Evolutionary conservation across 2,797 vertebrate species (phyloP), one percentile per base, ranked within the genome.

Genomic region (Avahi laniger): DNA sequence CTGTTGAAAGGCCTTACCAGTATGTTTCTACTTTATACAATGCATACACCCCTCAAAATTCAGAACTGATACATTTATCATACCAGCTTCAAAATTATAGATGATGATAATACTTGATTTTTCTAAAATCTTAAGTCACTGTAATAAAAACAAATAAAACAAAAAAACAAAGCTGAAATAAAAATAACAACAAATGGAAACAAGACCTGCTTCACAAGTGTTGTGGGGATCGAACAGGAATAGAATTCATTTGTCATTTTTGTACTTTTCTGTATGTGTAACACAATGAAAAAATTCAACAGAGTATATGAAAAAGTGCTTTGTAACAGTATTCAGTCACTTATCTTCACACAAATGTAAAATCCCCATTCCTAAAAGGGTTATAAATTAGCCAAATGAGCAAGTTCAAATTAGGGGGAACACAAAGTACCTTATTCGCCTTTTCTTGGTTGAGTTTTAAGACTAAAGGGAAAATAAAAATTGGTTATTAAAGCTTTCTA

Each of bases 361-460:
- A 92, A 80, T 54, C 50, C 26, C 30, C 78, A 57, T 10, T 94
- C 88, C 78, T 65, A 63, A 84, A 95, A 89, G 73, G 52, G 11
- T 85, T 86, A 78, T 76, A 69, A n/a, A 79, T 63, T 65, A 86
- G 93, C 26, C 86, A 94, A 89, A 63, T 18, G 24, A 92, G 35
- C 24, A 89, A 61, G 13, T 82, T 85, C 46, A 94, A 85, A 87
- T 28, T 43, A 80, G n/a, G 30, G n/a, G 35, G 30, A 81, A 52
- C n/a, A 73, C n/a, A n/a, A n/a, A n/a, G n/a, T n/a, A 80, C 50
- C 12, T 82, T 96, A 63, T 30, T 41, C 89, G 26, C 22, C 92
- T 94, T 90, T 84, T 76, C 48, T 88, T 92, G 67, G 52, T 52
- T 85, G 54, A 90, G 22, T 92, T 96, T 94, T 87, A 92, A 43